Base-by-base conservation (phyloP, 2,888 invertebrate genomes). In the Rotaria magnacalcarata region DNA sequence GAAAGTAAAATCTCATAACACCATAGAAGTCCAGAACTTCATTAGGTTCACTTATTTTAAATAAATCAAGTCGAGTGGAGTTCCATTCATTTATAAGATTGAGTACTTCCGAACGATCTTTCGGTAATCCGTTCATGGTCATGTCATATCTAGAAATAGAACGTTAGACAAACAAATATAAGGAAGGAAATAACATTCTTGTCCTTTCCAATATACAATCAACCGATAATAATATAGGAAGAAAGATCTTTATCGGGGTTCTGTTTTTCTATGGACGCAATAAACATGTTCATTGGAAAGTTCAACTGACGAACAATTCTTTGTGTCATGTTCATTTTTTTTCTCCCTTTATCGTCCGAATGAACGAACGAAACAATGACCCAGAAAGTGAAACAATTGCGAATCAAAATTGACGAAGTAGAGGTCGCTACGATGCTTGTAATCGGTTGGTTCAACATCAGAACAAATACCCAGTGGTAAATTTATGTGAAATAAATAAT, bases 1-100 rank as follows among this genome's bases (percentile, higher is more conserved):
- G 97, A 92, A 97, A 99, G 92, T 97, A 99, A 92, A 98, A 99
- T 89, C 99, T 94, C 96, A 99, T 99, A 87, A 99, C 99, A 84
- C 99, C 99, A 92, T 97, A 96, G 92, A 99, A 98, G 92, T 98
- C 96, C 11, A 85, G 67, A 27, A 74, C 54, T 27, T 87, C 87
- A 56, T 87, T 87, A 0, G 87, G 87, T 75, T 87, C 75, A 67
- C 87, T 87, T 14, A 87, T 56, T n/a, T 84, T 87, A 60, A 87
- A 87, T 54, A 87, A 47, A 54, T 87, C 87, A 34, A 87, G 84
- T 24, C 87, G 85, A 75, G 80, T 86, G n/a, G 84, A 67, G 67
- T 87, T 87, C 87, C 87, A 87, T 54, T 87, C 87, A 52, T 87
- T 86, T 16, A 87, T 87, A 43, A 87, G 84, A 54, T 84, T 60